These are phyloP conservation scores for Drosophila ohnishii DNA, from an alignment of 1,140 invertebrate genomes.

Conservation along the genomic window DNA sequence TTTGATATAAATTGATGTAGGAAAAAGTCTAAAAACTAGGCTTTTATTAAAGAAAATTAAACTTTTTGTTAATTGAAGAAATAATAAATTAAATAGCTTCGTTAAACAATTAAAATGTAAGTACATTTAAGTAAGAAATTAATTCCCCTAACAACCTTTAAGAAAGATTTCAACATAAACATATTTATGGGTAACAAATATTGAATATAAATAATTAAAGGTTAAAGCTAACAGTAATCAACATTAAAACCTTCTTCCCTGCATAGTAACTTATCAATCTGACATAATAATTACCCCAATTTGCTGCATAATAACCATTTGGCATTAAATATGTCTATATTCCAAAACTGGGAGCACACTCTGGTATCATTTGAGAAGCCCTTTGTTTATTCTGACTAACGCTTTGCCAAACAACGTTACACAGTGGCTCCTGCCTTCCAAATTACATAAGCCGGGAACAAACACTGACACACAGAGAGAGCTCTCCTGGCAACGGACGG, in stretches of 20 bases:
- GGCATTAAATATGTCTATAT: conserved; percentile 3
- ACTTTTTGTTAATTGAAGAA: too few species aligned
- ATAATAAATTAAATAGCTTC: too few species aligned
- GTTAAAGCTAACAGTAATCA: not conserved
- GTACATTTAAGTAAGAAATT: too few species aligned
- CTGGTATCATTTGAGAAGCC: not conserved
- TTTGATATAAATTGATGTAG: too few species aligned
- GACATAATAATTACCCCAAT: not conserved
- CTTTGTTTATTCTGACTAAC: conserved; percentile 23
- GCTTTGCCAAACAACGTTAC: conserved; percentile 15
- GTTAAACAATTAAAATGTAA: too few species aligned
- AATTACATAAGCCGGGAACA: conserved; percentile 10
- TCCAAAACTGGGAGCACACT: not conserved
- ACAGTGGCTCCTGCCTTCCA: conserved; percentile 6
- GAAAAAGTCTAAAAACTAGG: not conserved
- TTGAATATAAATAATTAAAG: not conserved
- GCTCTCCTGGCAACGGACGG: not conserved
- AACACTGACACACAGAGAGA: conserved; percentile 4
- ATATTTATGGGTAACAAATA: not conserved
- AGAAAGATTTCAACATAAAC: not conserved
- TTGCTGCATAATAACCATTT: conserved; percentile 14
- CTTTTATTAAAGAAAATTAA: too few species aligned
- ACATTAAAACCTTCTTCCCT: not conserved
- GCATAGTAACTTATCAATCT: not conserved
- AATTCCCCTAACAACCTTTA: too few species aligned